Conservation (phyloP, 2,113 vertebrate genomes). For the Gavia stellata region DNA sequence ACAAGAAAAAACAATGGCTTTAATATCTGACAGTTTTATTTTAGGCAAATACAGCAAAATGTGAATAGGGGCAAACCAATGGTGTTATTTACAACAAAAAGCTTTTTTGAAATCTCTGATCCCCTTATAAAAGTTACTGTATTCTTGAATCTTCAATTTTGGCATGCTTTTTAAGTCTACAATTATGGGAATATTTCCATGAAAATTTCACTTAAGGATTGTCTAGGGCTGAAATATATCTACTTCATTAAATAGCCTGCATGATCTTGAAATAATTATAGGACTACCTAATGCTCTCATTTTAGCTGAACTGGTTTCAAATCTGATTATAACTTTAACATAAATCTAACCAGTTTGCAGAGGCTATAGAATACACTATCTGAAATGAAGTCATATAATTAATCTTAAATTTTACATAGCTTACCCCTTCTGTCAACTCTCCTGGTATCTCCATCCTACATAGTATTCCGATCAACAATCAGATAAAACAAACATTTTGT, state of each 20-base stretch:
- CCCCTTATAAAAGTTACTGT: background rate
- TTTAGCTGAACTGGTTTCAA: background rate
- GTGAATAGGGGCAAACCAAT: background rate
- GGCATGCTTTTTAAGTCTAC: background rate
- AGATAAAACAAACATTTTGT: background rate
- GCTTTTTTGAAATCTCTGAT: background rate
- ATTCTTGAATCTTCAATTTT: background rate
- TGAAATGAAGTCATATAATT: background rate
- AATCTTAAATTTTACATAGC: background rate
- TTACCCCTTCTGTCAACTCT: background rate
- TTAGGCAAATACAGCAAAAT: background rate
- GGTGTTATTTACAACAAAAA: background rate
- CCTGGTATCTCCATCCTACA: background rate
- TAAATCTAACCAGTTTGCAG: background rate
- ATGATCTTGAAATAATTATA: background rate
- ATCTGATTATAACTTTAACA: background rate
- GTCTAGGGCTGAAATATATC: background rate
- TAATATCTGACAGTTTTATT: background rate
- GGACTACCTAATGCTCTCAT: background rate
- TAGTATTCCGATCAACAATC: background rate
- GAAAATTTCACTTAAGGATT: slow-evolving; percentile 17
- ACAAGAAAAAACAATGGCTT: background rate
- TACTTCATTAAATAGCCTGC: background rate
- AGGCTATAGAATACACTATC: background rate
- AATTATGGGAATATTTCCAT: slow-evolving; percentile 15